These are phyloP conservation scores for Thalassoma bifasciatum DNA, from an alignment of 2,113 vertebrate species.

Conservation along the genomic window DNA sequence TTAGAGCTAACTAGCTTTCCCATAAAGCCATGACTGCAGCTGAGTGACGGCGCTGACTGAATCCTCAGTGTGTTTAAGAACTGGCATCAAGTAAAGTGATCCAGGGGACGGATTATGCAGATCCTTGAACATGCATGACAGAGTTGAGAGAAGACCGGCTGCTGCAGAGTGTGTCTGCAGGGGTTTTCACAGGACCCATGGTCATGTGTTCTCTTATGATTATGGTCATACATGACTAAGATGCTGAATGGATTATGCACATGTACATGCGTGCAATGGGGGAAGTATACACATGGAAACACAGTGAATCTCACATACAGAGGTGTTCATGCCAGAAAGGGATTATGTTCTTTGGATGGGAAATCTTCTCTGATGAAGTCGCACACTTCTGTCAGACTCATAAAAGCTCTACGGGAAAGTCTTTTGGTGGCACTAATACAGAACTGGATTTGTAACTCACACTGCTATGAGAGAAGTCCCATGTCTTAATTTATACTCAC, in stretches of 20 bases:
- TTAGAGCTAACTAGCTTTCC: conserved; percentile 29
- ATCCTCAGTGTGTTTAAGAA: conserved; percentile 44
- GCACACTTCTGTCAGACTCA: conserved; percentile 28
- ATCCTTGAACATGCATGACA: conserved; percentile 35
- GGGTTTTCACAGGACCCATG: neutral
- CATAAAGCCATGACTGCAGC: conserved; percentile 2
- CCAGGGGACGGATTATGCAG: conserved; percentile 54
- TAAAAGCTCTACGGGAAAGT: conserved; percentile 15
- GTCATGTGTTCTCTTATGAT: conserved; percentile 6
- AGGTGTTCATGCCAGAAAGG: conserved; percentile 42
- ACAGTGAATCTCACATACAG: conserved; percentile 5
- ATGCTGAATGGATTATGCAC: conserved; percentile 44
- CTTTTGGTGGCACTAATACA: neutral
- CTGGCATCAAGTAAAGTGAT: conserved; percentile 8
- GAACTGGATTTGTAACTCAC: conserved; percentile 12
- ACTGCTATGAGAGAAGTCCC: neutral
- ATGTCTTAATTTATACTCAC: neutral
- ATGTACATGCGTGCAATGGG: conserved; percentile 27
- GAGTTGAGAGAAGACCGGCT: conserved; percentile 4
- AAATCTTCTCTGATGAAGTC: conserved; percentile 44
- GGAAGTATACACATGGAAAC: conserved; percentile 9
- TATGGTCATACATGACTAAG: conserved; percentile 42
- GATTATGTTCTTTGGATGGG: conserved; percentile 46
- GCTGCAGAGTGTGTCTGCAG: neutral
- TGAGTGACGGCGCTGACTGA: conserved; percentile 12